These are phyloP conservation scores for Holacanthus passer DNA, from an alignment of 2,113 vertebrate species.

Conservation along the genomic window DNA sequence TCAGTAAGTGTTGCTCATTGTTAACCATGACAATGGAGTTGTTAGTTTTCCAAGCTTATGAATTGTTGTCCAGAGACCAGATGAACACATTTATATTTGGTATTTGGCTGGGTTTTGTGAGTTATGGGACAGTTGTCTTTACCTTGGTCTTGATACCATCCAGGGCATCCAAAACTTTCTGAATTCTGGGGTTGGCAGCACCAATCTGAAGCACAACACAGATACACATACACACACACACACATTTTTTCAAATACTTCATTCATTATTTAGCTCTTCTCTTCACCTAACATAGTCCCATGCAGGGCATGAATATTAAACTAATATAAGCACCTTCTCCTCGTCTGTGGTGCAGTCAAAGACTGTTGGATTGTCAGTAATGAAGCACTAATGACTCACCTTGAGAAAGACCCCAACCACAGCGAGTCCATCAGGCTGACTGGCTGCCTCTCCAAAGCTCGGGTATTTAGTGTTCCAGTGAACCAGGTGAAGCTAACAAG, in stretches of 20 bases:
- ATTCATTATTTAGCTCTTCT: not conserved
- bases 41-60: fast-evolving
- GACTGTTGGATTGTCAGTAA: not conserved
- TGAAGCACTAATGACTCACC: conserved; percentile 79
- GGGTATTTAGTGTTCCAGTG: conserved; percentile 97
- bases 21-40: not conserved
- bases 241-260: not conserved
- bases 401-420: conserved; percentile 94
- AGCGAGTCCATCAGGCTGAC: conserved; percentile 92
- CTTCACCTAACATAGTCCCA: not conserved
- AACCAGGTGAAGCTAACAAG: conserved; percentile 92
- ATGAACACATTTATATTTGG: not conserved
- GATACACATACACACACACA: not conserved
- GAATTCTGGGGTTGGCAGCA: conserved; percentile 86
- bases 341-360: not conserved
- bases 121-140: conserved; percentile 20
- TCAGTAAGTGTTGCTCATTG: too few relatives aligned
- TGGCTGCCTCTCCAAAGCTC: conserved; percentile 89
- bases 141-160: conserved; percentile 90
- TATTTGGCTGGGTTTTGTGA: not conserved
- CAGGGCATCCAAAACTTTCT: conserved; percentile 90
- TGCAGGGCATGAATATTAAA: not conserved
- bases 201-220: conserved; percentile 84
- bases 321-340: not conserved
- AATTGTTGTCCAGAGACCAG: not conserved